phyloP scores from a whole-genome alignment of 2,888 invertebrate species.

The Drosophila mayaguana region DNA sequence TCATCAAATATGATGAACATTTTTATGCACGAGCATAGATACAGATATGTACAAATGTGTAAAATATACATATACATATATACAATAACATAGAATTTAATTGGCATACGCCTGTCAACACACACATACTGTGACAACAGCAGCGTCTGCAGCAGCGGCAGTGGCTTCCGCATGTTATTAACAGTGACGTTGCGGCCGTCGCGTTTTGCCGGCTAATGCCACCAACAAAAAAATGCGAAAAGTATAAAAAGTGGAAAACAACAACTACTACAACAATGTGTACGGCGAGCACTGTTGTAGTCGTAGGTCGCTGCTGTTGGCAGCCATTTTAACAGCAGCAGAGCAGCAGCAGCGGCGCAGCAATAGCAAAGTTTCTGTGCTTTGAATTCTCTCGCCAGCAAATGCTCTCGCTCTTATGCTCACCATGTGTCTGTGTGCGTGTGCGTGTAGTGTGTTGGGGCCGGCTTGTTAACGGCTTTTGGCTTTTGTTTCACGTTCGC shows the following conservation, averaged over 20 bases:
- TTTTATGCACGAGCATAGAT: background rate
- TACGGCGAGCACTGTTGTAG: constrained; percentile 35
- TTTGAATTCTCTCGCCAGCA: constrained; percentile 9
- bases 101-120: constrained; percentile 42
- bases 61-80: background rate
- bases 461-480: constrained; percentile 64
- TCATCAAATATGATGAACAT: constrained; percentile 31
- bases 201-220: constrained; percentile 36
- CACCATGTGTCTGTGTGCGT: constrained; percentile 1
- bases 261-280: constrained; percentile 4
- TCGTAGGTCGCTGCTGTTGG: constrained; percentile 45
- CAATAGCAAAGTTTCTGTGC: constrained; percentile 14
- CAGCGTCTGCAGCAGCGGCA: constrained; percentile 1
- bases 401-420: constrained; percentile 14
- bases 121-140: constrained; percentile 12
- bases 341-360: background rate
- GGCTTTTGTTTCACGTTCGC: constrained; percentile 43
- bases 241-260: background rate
- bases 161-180: constrained; percentile 64
- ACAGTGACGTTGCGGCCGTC: constrained; percentile 50
- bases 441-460: constrained; percentile 22
- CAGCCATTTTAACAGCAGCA: constrained; percentile 51
- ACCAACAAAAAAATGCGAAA: constrained; percentile 22
- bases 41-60: background rate
- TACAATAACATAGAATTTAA: constrained; percentile 39